Percentiles rank a stretch among this genome's conserved stretches.
Evolutionary conservation across 2,888 invertebrate species (phyloP).

Genomic region (Tachina grossa): DNA sequence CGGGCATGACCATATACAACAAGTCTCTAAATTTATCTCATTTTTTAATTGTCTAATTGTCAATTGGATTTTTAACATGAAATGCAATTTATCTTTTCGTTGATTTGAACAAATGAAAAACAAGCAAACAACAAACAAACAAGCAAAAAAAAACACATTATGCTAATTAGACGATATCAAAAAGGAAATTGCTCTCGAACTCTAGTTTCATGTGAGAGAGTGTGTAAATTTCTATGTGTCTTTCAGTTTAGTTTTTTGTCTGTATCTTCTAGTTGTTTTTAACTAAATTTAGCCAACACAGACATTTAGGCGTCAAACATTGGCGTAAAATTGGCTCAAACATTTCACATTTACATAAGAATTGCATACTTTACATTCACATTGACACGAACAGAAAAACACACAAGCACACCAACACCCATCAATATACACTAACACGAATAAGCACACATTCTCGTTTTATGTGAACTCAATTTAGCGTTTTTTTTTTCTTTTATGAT

Average conservation of each 20-base stretch:
- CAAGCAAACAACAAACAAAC: not conserved
- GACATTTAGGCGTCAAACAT: slow-evolving; percentile 72
- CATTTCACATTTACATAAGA: slow-evolving; percentile 46
- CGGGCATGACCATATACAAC: not conserved
- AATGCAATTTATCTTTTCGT: slow-evolving; percentile 53
- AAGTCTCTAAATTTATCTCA: slow-evolving; percentile 25
- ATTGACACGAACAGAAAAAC: not conserved
- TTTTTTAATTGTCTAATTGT: slow-evolving; percentile 49
- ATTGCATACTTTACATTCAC: slow-evolving; percentile 21
- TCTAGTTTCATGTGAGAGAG: slow-evolving; percentile 31
- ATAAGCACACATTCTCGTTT: slow-evolving; percentile 31
- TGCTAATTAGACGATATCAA: slow-evolving; percentile 43
- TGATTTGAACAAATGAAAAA: slow-evolving; percentile 15
- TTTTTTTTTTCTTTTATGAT: not conserved
- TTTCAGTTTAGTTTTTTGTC: not conserved
- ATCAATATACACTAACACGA: slow-evolving; percentile 8
- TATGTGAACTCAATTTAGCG: slow-evolving; percentile 46
- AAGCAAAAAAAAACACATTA: slow-evolving; percentile 26
- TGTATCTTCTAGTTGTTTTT: slow-evolving; percentile 33
- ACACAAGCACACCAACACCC: not conserved
- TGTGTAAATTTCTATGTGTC: slow-evolving; percentile 35
- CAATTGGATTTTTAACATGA: slow-evolving; percentile 44
- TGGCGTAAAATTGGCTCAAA: slow-evolving; percentile 64
- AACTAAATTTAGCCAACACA: slow-evolving; percentile 70
- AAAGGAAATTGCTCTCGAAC: slow-evolving; percentile 41